Evolutionary conservation across 2,113 vertebrate genomes (phyloP).

Genomic region (Pteruthius melanotis): DNA sequence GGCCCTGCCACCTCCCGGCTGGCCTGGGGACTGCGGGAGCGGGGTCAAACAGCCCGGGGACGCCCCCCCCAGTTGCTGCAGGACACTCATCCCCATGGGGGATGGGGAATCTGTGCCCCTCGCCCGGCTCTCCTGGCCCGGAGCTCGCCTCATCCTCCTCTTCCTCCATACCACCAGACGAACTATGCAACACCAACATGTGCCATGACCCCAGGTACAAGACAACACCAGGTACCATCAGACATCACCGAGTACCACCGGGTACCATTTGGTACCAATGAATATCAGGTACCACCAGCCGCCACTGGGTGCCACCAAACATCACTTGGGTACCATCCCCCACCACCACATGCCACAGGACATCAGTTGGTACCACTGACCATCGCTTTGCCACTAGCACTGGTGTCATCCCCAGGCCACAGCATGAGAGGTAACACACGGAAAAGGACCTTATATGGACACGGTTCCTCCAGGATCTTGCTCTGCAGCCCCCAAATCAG

Average conservation of each 20-base stretch:
- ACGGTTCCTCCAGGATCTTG: neutral
- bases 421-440: accelerated
- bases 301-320: too few relatives aligned
- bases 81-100: too few relatives aligned
- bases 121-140: neutral
- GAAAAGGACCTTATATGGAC: neutral
- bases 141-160: neutral
- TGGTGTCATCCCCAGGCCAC: neutral
- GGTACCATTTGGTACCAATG: neutral
- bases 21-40: neutral
- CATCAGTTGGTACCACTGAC: neutral
- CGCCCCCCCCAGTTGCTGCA: neutral
- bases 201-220: neutral
- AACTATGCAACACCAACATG: accelerated
- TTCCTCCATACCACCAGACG: accelerated
- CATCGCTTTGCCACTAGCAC: neutral
- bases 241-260: neutral
- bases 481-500: neutral
- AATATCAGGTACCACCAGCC: too few relatives aligned
- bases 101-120: neutral
- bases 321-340: neutral
- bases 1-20: slow-evolving; percentile 51
- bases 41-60: neutral
- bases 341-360: neutral
- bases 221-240: neutral